These are phyloP conservation scores for Sisyra terminalis DNA, from an alignment of 2,888 invertebrate species.

Conservation along the genomic window DNA sequence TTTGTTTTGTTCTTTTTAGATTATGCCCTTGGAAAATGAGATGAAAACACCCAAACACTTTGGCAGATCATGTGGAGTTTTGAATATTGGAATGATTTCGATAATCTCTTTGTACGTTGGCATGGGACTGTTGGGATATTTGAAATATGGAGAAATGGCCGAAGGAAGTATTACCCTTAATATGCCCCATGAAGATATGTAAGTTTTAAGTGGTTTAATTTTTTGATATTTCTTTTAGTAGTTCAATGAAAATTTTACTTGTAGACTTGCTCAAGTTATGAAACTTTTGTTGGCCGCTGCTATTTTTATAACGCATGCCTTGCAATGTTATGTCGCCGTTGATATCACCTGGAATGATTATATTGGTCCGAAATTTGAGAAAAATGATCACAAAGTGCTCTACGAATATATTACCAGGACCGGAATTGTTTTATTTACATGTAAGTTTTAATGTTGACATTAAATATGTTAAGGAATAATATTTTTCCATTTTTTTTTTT, in stretches of 20 bases:
- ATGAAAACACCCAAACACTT: constrained; percentile 80
- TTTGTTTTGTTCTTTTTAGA: constrained; percentile 31
- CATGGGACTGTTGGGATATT: constrained; percentile 82
- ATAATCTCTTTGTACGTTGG: constrained; percentile 74
- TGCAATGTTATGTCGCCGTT: constrained; percentile 92
- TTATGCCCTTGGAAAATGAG: constrained; percentile 84
- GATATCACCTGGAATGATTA: constrained; percentile 83
- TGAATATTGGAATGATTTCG: constrained; percentile 68
- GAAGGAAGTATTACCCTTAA: constrained; percentile 77
- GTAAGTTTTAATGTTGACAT: constrained; percentile 45
- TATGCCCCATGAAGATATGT: constrained; percentile 50
- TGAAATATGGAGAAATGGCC: constrained; percentile 58
- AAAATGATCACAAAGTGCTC: constrained; percentile 38
- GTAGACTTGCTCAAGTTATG: constrained; percentile 52
- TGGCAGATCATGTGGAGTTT: constrained; percentile 62
- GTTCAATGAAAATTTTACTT: constrained; percentile 15
- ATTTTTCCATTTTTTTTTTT: constrained; percentile 18
- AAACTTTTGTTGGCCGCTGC: constrained; percentile 58
- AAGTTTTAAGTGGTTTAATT: constrained; percentile 21
- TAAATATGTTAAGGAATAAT: not conserved
- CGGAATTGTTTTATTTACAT: constrained; percentile 59
- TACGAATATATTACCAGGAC: constrained; percentile 73
- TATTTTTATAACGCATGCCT: constrained; percentile 81
- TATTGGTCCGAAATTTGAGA: constrained; percentile 38
- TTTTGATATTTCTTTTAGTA: too few relatives aligned